A percentile compares a stretch with the other conserved stretches of the same genome.
These are phyloP conservation scores for Anabas testudineus DNA, from an alignment of 2,797 vertebrate genomes.

Conservation along the genomic window DNA sequence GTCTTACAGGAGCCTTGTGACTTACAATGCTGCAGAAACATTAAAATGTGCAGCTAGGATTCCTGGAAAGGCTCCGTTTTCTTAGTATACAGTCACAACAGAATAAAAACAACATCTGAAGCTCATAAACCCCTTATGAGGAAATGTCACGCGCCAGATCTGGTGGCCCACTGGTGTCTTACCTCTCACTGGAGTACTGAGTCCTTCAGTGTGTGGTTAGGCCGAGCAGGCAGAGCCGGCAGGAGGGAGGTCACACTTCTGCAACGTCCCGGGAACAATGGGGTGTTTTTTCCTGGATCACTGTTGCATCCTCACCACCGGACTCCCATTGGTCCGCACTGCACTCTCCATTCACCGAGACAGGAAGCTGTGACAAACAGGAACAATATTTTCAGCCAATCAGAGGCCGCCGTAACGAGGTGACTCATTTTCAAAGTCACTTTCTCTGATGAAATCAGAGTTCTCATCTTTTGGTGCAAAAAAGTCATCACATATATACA, in stretches of 20 bases:
- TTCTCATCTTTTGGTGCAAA: constrained; percentile 48
- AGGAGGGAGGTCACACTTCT: constrained; percentile 71
- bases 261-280: constrained; percentile 80
- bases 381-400: constrained; percentile 73
- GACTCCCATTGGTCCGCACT: constrained; percentile 71
- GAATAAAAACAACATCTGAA: constrained; percentile 19
- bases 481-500: constrained; percentile 2
- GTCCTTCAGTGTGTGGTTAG: constrained; percentile 46
- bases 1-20: not conserved
- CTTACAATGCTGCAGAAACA: not conserved
- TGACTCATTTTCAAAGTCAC: constrained; percentile 80
- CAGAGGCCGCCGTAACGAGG: constrained; percentile 9
- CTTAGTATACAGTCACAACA: constrained; percentile 13
- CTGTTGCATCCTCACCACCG: constrained; percentile 79
- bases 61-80: constrained; percentile 27
- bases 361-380: constrained; percentile 83
- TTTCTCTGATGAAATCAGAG: constrained; percentile 62
- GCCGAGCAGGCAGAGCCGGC: constrained; percentile 36
- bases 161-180: constrained; percentile 13
- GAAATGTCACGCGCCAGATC: constrained; percentile 9
- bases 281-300: constrained; percentile 85
- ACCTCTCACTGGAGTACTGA: constrained; percentile 53
- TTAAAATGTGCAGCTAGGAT: not conserved
- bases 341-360: constrained; percentile 70
- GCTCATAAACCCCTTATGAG: not conserved